Evolutionary conservation across 2,113 vertebrate species (phyloP).

Genomic region (Cynocephalus volans): DNA sequence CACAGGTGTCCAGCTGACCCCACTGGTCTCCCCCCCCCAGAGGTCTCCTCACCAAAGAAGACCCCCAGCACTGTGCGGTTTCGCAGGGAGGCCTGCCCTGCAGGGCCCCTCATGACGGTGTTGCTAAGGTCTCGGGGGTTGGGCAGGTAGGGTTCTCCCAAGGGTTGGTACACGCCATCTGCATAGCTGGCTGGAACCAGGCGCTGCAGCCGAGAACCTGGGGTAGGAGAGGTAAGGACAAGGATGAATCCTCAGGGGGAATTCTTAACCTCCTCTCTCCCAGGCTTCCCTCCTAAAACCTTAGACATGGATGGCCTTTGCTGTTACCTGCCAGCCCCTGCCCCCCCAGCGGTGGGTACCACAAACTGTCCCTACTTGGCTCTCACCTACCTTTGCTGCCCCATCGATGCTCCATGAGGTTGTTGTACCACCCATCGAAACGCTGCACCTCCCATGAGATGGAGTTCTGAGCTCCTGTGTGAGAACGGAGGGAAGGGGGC

Average conservation of each 20-base stretch:
- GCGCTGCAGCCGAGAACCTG: slow-evolving; percentile 91
- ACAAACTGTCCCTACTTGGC: neutral
- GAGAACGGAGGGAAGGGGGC: neutral
- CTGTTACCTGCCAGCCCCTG: neutral
- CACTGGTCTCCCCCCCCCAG: neutral
- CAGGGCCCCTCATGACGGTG: slow-evolving; percentile 85
- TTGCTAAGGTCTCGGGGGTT: slow-evolving; percentile 92
- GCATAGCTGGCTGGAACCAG: slow-evolving; percentile 91
- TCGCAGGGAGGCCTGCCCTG: slow-evolving; percentile 88
- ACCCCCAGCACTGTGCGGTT: slow-evolving; percentile 93
- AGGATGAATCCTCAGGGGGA: neutral
- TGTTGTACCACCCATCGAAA: slow-evolving; percentile 96
- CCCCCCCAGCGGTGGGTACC: neutral
- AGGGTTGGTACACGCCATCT: slow-evolving; percentile 92
- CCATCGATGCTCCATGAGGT: slow-evolving; percentile 90
- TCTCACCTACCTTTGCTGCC: slow-evolving; percentile 92
- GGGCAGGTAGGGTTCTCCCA: slow-evolving; percentile 90
- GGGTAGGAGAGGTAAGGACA: neutral
- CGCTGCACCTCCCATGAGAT: slow-evolving; percentile 92
- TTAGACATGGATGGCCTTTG: neutral
- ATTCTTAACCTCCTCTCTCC: neutral
- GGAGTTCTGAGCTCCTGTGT: slow-evolving; percentile 86
- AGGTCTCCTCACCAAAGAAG: slow-evolving; percentile 91
- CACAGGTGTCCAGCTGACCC: neutral
- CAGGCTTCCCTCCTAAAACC: slow-evolving; percentile 4